Percentiles rank a stretch among this genome's conserved stretches.
Evolutionary conservation across 2,113 vertebrate species (phyloP).

Genomic region (Burhinus oedicnemus): DNA sequence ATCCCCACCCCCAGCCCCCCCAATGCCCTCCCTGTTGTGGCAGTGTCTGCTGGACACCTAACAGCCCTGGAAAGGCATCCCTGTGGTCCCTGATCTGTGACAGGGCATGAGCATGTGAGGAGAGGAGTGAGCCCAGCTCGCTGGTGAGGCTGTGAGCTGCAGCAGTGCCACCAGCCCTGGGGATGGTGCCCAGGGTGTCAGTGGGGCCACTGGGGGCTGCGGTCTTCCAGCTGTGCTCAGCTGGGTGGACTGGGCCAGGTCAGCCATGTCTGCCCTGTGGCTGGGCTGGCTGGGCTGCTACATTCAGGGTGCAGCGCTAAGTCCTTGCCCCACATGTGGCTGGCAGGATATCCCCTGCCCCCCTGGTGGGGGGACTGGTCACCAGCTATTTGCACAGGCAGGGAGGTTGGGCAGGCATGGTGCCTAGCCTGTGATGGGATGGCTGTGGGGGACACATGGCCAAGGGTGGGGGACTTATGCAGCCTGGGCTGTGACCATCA

Average conservation of each 20-base stretch:
- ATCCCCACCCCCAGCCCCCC: too few relatives aligned
- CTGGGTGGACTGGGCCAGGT: background rate
- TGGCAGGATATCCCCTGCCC: background rate
- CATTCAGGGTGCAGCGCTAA: background rate
- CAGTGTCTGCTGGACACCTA: background rate
- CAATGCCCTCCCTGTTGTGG: background rate
- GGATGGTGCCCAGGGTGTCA: background rate
- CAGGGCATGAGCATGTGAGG: accelerated
- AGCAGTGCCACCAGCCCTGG: too few relatives aligned
- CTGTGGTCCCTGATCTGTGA: background rate
- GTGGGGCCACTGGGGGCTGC: background rate
- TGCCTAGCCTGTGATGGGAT: background rate
- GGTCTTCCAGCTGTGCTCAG: background rate
- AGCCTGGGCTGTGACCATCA: accelerated
- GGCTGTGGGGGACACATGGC: background rate
- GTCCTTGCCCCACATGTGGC: background rate
- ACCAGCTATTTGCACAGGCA: background rate
- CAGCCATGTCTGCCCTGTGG: background rate
- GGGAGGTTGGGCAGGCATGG: background rate
- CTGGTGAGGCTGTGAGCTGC: background rate
- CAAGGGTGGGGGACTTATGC: too few relatives aligned
- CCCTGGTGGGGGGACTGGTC: too few relatives aligned
- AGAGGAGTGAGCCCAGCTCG: background rate
- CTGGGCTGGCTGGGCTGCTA: background rate
- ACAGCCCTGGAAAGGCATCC: background rate